Percentiles rank a stretch among this genome's conserved stretches.
Evolutionary conservation across 2,113 vertebrate species (phyloP).

Genomic region (Clarias macrocephalus): DNA sequence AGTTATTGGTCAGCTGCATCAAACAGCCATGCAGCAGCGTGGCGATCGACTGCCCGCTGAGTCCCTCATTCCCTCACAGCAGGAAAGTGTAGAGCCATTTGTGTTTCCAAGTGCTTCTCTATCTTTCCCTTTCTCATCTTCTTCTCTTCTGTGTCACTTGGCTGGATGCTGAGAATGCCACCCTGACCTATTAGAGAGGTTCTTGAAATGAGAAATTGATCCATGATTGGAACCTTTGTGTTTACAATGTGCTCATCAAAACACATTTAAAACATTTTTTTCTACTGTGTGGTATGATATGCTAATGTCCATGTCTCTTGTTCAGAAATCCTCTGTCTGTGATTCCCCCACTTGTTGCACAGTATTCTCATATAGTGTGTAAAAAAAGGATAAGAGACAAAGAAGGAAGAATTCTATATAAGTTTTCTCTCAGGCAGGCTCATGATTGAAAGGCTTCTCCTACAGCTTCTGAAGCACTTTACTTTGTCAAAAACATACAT

Average conservation of each 20-base stretch:
- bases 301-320: not conserved
- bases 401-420: not conserved
- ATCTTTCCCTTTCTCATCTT: conserved; percentile 29
- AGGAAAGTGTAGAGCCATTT: conserved; percentile 59
- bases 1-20: conserved; percentile 62
- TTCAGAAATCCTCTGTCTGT: not conserved
- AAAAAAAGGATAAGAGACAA: not conserved
- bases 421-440: too few relatives aligned
- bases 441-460: too few relatives aligned
- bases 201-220: conserved; percentile 25
- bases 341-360: not conserved
- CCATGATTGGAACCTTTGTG: conserved; percentile 9
- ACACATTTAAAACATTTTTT: not conserved
- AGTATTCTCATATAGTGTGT: not conserved
- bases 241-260: conserved; percentile 1
- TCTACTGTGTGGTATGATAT: not conserved
- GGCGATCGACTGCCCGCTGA: conserved; percentile 66
- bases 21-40: conserved; percentile 60
- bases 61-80: conserved; percentile 65
- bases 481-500: not conserved
- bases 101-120: conserved; percentile 51
- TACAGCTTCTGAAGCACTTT: too few relatives aligned
- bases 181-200: conserved; percentile 31
- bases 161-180: conserved; percentile 20
- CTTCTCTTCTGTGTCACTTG: conserved; percentile 33